Conservation (phyloP, 2,797 vertebrate genomes). For the Crax fasciolata region DNA sequence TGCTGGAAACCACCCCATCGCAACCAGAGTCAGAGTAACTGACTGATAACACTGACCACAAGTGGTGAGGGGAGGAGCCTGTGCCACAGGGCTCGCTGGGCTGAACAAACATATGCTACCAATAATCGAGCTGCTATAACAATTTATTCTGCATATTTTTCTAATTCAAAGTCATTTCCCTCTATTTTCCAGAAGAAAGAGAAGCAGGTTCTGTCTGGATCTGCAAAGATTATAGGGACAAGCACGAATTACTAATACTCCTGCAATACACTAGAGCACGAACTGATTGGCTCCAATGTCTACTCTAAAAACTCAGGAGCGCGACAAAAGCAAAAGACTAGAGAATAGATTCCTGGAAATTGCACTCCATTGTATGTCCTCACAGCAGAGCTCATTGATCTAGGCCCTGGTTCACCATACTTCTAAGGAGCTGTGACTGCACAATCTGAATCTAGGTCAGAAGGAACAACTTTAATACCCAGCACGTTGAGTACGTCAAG, state of each 20-base stretch:
- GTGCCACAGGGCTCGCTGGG: neutral
- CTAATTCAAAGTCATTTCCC: neutral
- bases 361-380: neutral
- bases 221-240: neutral
- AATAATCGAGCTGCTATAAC: neutral
- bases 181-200: neutral
- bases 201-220: neutral
- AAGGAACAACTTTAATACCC: neutral
- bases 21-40: neutral
- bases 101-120: neutral
- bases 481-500: neutral
- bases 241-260: neutral
- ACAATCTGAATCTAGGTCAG: neutral
- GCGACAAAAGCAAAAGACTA: neutral
- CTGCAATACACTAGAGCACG: fast-evolving
- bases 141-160: neutral
- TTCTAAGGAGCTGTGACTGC: neutral
- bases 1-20: neutral
- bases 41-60: fast-evolving
- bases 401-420: neutral
- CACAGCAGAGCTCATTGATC: neutral
- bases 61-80: fast-evolving
- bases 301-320: neutral
- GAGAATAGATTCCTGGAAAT: neutral
- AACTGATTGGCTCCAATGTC: fast-evolving